Conservation (phyloP, 1,140 invertebrate species). For the Drosophila ananassae region DNA sequence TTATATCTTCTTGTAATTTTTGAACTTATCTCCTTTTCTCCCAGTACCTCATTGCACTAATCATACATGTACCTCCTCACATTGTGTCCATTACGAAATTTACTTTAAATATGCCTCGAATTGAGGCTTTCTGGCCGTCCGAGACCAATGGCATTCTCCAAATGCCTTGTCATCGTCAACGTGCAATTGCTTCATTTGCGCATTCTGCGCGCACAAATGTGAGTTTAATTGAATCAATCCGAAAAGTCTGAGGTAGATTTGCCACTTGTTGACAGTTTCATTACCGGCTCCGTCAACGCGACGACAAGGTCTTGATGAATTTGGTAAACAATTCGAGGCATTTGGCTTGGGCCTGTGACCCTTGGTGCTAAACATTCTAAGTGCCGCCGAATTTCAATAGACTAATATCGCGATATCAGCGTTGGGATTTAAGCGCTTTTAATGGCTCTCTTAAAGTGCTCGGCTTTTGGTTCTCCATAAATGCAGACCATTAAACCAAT, state of each 20-base stretch:
- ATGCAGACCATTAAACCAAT: conserved; percentile 71
- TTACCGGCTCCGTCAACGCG: conserved; percentile 40
- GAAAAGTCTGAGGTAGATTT: conserved; percentile 13
- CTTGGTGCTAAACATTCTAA: conserved; percentile 39
- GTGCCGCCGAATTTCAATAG: conserved; percentile 46
- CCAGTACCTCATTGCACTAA: conserved; percentile 13
- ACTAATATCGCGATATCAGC: conserved; percentile 63
- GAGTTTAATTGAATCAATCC: conserved; percentile 55
- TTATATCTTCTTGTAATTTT: not conserved
- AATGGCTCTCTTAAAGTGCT: conserved; percentile 53
- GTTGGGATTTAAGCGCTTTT: conserved; percentile 44
- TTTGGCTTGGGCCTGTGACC: not conserved
- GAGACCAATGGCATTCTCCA: conserved; percentile 29
- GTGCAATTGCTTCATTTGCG: conserved; percentile 55
- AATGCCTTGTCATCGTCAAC: conserved; percentile 52
- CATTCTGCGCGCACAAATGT: conserved; percentile 44
- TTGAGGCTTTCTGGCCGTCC: conserved; percentile 14
- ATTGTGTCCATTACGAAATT: conserved; percentile 48
- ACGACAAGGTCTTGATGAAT: conserved; percentile 60
- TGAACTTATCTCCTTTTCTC: not conserved
- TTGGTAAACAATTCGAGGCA: conserved; percentile 41
- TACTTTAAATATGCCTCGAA: conserved; percentile 44
- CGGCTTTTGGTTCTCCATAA: conserved; percentile 48
- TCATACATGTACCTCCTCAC: conserved; percentile 22
- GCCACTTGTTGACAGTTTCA: conserved; percentile 63